Conservation (phyloP, 1,140 invertebrate species). For the Solenopsis fugax region DNA sequence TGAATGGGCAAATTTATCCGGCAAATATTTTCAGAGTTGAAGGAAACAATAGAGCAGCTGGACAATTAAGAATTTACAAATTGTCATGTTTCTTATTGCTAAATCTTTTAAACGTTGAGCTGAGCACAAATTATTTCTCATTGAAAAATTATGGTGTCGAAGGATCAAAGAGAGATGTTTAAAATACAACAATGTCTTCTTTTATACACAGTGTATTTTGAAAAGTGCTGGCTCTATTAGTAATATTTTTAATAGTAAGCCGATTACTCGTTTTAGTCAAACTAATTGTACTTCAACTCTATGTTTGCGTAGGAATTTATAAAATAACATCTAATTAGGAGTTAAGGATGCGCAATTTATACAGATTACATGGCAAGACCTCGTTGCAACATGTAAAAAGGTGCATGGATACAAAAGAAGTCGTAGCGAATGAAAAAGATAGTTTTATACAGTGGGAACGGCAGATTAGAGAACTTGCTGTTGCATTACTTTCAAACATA, state of each 20-base stretch:
- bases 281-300: constrained; percentile 37
- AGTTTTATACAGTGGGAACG: constrained; percentile 45
- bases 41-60: neutral
- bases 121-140: neutral
- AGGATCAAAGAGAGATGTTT: neutral
- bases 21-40: constrained; percentile 16
- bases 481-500: constrained; percentile 44
- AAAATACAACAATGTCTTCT: neutral
- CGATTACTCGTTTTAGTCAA: constrained; percentile 1
- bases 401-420: constrained; percentile 46
- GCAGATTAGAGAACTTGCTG: constrained; percentile 46
- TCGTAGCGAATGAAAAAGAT: constrained; percentile 35
- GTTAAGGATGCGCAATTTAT: constrained; percentile 62
- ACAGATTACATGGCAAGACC: constrained; percentile 69
- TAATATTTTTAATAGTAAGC: neutral
- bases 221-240: neutral
- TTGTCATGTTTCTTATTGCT: neutral
- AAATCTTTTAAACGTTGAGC: neutral
- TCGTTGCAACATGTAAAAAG: constrained; percentile 41
- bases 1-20: constrained; percentile 23
- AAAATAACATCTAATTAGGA: constrained; percentile 38
- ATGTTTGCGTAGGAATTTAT: neutral
- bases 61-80: neutral
- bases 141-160: neutral
- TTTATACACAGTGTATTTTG: neutral